Conservation (phyloP, 2,113 vertebrate species). For the Dicaeum eximium region DNA sequence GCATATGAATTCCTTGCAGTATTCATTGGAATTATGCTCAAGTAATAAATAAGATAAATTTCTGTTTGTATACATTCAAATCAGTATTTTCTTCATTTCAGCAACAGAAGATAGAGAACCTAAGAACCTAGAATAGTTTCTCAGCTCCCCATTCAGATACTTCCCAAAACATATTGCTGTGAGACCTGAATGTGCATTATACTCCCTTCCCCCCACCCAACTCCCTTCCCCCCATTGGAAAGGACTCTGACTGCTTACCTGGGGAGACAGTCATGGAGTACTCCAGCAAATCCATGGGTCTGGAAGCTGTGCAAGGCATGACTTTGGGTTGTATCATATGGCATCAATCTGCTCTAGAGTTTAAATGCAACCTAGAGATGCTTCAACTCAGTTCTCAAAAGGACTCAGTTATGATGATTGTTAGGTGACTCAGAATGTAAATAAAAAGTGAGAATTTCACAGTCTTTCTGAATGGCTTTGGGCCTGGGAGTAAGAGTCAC, state of each 20-base stretch:
- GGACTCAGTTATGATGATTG: background rate
- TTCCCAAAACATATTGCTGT: background rate
- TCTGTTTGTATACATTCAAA: background rate
- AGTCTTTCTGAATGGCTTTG: background rate
- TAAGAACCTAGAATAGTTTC: background rate
- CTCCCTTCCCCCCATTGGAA: background rate
- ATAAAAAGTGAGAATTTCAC: background rate
- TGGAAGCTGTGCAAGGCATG: background rate
- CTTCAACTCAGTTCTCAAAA: background rate
- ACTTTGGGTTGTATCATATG: fast-evolving
- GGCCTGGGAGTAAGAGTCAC: background rate
- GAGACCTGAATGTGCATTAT: background rate
- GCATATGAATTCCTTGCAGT: background rate
- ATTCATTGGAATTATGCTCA: background rate
- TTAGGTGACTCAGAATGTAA: background rate
- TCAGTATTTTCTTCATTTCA: background rate
- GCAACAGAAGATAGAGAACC: background rate
- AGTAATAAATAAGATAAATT: background rate
- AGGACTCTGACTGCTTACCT: background rate
- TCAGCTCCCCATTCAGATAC: background rate
- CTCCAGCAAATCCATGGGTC: background rate
- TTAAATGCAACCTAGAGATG: background rate
- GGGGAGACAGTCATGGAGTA: background rate
- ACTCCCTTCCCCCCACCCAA: background rate
- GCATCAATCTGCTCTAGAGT: background rate